A percentile compares a stretch with the other conserved stretches of the same genome.
Evolutionary conservation across 2,113 vertebrate species (phyloP).

Genomic region (Myanophis thanlyinensis): DNA sequence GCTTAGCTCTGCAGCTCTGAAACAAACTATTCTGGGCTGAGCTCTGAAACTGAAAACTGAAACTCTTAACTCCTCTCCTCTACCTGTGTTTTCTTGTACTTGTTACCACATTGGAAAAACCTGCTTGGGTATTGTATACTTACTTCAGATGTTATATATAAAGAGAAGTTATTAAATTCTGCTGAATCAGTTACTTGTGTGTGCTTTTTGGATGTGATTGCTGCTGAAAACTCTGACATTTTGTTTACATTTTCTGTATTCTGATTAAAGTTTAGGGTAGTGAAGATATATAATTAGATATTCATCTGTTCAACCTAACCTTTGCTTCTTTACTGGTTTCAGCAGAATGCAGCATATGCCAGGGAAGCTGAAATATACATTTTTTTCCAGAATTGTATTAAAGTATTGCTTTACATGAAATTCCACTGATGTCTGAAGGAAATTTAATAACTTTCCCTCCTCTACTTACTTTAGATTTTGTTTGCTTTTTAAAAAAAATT

Average conservation of each 20-base stretch:
- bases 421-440: not conserved
- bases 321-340: not conserved
- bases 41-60: too few species aligned
- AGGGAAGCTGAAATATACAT: not conserved
- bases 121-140: too few species aligned
- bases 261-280: not conserved
- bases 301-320: not conserved
- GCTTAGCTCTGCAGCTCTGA: too few species aligned
- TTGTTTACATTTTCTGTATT: not conserved
- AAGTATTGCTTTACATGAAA: not conserved
- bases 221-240: too few species aligned
- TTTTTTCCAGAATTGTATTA: not conserved
- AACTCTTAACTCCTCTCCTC: too few species aligned
- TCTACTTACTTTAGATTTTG: not conserved
- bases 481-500: constrained; percentile 3
- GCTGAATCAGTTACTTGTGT: too few species aligned
- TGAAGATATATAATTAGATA: not conserved
- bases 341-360: not conserved
- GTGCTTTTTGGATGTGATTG: too few species aligned
- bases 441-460: not conserved
- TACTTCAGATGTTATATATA: too few species aligned
- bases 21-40: too few species aligned
- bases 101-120: too few species aligned
- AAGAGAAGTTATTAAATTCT: too few species aligned
- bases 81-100: too few species aligned